Evolutionary conservation across 2,113 vertebrate genomes (phyloP).

Genomic region (Laticauda colubrina): DNA sequence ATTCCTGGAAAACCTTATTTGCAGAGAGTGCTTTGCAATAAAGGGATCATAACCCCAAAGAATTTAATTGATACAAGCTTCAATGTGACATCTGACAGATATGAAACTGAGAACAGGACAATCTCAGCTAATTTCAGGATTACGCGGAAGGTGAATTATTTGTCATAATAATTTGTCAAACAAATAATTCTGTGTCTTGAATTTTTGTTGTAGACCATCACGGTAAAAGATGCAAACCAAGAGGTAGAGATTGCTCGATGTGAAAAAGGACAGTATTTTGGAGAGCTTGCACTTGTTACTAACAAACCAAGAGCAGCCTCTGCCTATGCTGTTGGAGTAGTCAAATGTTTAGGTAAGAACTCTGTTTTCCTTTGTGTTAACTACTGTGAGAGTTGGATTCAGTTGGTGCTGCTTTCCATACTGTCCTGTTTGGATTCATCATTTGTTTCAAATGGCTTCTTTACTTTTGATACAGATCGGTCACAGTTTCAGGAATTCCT

Average conservation of each 20-base stretch:
- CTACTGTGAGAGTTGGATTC: not conserved
- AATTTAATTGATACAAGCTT: not conserved
- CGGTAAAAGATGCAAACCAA: conserved; percentile 83
- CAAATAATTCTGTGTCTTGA: conserved; percentile 27
- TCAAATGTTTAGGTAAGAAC: conserved; percentile 93
- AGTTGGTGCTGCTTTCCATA: conserved; percentile 9
- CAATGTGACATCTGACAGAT: not conserved
- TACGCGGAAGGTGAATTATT: not conserved
- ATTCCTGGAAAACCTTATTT: not conserved
- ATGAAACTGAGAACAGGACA: not conserved
- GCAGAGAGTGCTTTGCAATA: not conserved
- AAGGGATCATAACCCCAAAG: not conserved
- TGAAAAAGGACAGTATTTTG: conserved; percentile 95
- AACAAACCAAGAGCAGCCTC: conserved; percentile 98
- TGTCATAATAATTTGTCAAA: not conserved
- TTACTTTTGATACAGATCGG: not conserved
- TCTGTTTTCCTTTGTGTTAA: not conserved
- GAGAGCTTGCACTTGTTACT: conserved; percentile 96
- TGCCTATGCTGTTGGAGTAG: conserved; percentile 87
- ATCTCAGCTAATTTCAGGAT: not conserved
- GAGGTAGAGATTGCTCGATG: conserved; percentile 95
- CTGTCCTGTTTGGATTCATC: not conserved
- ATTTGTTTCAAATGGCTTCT: not conserved
- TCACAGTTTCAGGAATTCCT: not conserved
- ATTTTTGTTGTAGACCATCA: conserved; percentile 79